Percentiles rank a stretch among this genome's conserved stretches.
These are phyloP conservation scores for Typhlichthys subterraneus DNA, from an alignment of 2,797 vertebrate genomes.

Conservation along the genomic window DNA sequence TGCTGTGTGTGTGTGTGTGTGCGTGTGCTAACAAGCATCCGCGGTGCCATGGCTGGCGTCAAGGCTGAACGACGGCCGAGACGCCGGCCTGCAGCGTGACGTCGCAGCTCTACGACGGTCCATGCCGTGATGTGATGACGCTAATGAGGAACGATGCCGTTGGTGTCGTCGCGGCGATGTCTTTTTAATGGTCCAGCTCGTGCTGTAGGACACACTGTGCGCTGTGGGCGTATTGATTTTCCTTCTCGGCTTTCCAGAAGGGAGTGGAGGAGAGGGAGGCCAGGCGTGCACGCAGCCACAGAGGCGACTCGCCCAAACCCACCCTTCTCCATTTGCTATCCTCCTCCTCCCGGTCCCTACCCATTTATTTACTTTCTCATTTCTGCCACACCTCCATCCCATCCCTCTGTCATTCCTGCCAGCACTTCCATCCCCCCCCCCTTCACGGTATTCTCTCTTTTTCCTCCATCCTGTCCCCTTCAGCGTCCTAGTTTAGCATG, in stretches of 20 bases:
- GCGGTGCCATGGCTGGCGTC: conserved; percentile 41
- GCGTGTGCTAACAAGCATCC: conserved; percentile 65
- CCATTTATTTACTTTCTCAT: conserved; percentile 52
- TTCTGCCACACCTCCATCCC: conserved; percentile 54
- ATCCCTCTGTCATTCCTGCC: conserved; percentile 26
- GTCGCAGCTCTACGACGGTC: conserved; percentile 15
- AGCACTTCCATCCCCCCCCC: conserved; percentile 22
- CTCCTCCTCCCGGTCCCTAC: conserved; percentile 35
- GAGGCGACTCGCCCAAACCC: conserved; percentile 64
- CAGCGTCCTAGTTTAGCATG: conserved; percentile 82
- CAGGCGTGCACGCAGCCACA: conserved; percentile 62
- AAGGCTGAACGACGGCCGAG: conserved; percentile 55
- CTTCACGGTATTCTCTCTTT: conserved; percentile 51
- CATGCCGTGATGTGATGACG: conserved; percentile 38
- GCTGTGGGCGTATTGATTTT: conserved; percentile 71
- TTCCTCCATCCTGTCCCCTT: conserved; percentile 76
- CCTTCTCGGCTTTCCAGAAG: conserved; percentile 68
- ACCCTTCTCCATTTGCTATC: conserved; percentile 47
- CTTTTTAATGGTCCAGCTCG: conserved; percentile 72
- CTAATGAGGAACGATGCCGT: conserved; percentile 56
- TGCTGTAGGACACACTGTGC: conserved; percentile 61
- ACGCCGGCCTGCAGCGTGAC: conserved; percentile 52
- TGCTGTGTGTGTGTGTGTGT: conserved; percentile 45
- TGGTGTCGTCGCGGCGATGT: conserved; percentile 55
- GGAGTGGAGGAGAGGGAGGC: conserved; percentile 66